Conservation (phyloP, 2,888 invertebrate genomes). For the Acronicta alni region DNA sequence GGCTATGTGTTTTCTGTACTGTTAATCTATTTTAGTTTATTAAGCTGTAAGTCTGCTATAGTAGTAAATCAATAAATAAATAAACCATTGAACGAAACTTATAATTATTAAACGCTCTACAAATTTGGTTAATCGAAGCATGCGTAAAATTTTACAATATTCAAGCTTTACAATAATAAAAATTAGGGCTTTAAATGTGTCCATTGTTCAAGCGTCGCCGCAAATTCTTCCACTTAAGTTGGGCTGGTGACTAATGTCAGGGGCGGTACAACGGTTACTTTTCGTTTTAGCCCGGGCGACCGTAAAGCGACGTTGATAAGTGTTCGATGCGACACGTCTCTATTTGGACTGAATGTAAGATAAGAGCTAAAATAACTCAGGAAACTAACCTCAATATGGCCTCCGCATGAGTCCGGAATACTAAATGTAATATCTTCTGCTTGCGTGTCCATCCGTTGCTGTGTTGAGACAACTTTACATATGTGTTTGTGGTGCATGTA, state of each 20-base stretch:
- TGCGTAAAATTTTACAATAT: not conserved
- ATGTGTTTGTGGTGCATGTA: not conserved
- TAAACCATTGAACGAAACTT: too few species aligned
- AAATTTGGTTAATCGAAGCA: too few species aligned
- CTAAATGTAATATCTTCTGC: conserved; percentile 46
- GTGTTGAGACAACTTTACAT: conserved; percentile 13
- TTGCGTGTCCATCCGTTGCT: conserved; percentile 14
- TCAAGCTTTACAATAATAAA: conserved; percentile 45
- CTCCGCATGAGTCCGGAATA: conserved; percentile 47
- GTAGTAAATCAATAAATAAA: too few species aligned
- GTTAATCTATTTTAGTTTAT: too few species aligned
- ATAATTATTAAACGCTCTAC: too few species aligned
- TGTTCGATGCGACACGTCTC: conserved; percentile 77
- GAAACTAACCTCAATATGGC: conserved; percentile 62
- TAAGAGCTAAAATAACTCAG: conserved; percentile 71
- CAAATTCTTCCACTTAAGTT: conserved; percentile 80
- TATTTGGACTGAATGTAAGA: conserved; percentile 72
- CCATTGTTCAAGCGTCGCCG: conserved; percentile 72
- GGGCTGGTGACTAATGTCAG: conserved; percentile 76
- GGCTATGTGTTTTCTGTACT: too few species aligned
- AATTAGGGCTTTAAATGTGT: conserved; percentile 62
- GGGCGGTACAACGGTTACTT: conserved; percentile 72
- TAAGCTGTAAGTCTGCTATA: too few species aligned
- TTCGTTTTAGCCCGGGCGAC: conserved; percentile 76
- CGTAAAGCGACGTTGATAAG: conserved; percentile 80